These are phyloP conservation scores for Ecliptopera silaceata DNA, from an alignment of 2,888 invertebrate genomes.

Conservation along the genomic window DNA sequence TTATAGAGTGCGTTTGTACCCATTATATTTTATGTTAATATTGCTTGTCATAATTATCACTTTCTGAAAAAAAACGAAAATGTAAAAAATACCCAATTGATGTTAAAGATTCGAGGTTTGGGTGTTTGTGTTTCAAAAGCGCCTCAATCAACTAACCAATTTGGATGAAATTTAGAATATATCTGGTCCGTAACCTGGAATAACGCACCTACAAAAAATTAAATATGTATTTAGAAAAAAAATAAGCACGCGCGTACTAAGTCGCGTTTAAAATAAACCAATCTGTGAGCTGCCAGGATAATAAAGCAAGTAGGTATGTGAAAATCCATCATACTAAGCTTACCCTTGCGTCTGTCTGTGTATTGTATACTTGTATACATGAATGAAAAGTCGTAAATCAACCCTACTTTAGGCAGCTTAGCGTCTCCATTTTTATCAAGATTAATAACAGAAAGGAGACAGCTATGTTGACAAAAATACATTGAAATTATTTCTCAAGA, in stretches of 20 bases:
- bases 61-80: slow-evolving; percentile 48
- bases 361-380: no score
- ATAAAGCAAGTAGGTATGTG: neutral
- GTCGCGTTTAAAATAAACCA: no score
- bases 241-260: no score
- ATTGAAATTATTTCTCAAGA: slow-evolving; percentile 17
- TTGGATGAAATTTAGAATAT: no score
- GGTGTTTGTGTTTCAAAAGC: no score
- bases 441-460: neutral
- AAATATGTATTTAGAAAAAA: no score
- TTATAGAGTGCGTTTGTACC: slow-evolving; percentile 50
- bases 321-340: neutral
- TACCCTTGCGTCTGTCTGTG: neutral
- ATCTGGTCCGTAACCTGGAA: no score
- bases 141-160: no score
- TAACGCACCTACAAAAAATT: no score
- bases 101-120: no score
- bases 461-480: neutral
- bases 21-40: slow-evolving; percentile 71
- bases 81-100: neutral
- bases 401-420: neutral
- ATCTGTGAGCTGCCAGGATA: neutral
- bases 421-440: neutral
- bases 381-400: neutral
- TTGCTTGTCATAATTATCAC: slow-evolving; percentile 81